Base-by-base conservation (phyloP, 2,888 invertebrate species). In the Lepidocyrtinus sp. region DNA sequence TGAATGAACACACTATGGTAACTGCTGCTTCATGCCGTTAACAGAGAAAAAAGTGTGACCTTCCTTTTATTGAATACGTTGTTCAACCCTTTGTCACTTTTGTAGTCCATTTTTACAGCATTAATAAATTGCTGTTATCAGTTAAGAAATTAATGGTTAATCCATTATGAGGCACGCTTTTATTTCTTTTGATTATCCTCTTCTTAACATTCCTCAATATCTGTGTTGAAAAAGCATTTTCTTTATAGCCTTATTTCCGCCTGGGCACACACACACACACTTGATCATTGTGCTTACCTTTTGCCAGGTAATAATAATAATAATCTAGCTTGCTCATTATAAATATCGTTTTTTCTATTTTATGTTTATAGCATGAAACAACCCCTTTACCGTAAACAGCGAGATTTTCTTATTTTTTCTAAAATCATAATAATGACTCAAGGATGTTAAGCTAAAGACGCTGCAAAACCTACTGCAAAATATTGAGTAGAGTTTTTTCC, bases 181-280 rank as follows among this genome's bases (percentile, higher is more conserved):
- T 59, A 46, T 75, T 63, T 61, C 67, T 36, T 5, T 55, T 76
- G 70, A 76, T 76, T 70, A 75, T 12, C 12, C 36, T n/a, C n/a
- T n/a, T n/a, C n/a, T n/a, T 36, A 5, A 12, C 36, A 36, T 36
- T 36, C 36, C 36, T 36, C 36, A 36, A 5, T 36, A 36, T 36
- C 55, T 24, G 25, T 24, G 70, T 64, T 70, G 55, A 62, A 64
- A 72, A 77, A 71, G 71, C 70, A 70, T 70, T 17, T n/a, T 36
- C 24, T 70, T 77, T 77, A 77, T 50, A 64, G 63, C 45, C 71
- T 72, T 77, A 72, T 72, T 77, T 77, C 77, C 77, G 77, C 77
- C 77, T 77, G 77, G 77, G 77, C 67, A 71, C 36, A 27, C 21
- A 26, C 26, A 69, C 15, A 50, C 17, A 67, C 25, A 12, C 25